Evolutionary conservation across 2,113 vertebrate genomes (phyloP), one percentile per base, ranked within the genome.

Genomic region (Atlantisia rogersi): DNA sequence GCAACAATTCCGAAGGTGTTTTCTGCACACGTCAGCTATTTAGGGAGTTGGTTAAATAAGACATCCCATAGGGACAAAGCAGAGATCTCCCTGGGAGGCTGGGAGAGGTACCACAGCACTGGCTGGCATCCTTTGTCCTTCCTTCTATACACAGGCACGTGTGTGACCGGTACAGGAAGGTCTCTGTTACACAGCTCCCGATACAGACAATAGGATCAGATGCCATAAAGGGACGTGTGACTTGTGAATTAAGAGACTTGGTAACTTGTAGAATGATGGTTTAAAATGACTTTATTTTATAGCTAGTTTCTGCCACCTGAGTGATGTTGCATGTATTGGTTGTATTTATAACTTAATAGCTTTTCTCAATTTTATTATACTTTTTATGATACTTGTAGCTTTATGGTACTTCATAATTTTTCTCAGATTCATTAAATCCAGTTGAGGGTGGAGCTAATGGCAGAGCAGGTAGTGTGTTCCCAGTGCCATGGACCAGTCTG

Each of bases 321-420:
- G 97, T 97, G 98, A 97, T 97, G 98, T 65, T 96, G 97, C 96
- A 63, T 95, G 97, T 95, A 92, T 97, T 85, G 97, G 97, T 97
- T 98, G 97, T 98, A 97, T 98, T 98, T 98, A 98, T 98, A 98
- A 98, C 97, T 98, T 98, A 98, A 98, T 97, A 92, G 97, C 98
- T 98, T 98, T 98, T 96, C 97, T 98, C 97, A 77, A 96, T 98
- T 98, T 98, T 97, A 98, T 98, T 94, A 92, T 95, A 97, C 95
- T 97, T 97, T 98, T 98, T 98, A 98, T 96, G 98, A 92, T 97
- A 95, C 97, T 95, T 95, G 97, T 77, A 96, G 93, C 97, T 98
- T 98, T 98, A 98, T 97, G 96, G 94, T 48, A 97, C 97, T 98
- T 98, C 70, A 97, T 98, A 97, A 97, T 98, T 98, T 97, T 94